phyloP scores from a whole-genome alignment of 2,888 invertebrate species.

The Campoplex capitator region DNA sequence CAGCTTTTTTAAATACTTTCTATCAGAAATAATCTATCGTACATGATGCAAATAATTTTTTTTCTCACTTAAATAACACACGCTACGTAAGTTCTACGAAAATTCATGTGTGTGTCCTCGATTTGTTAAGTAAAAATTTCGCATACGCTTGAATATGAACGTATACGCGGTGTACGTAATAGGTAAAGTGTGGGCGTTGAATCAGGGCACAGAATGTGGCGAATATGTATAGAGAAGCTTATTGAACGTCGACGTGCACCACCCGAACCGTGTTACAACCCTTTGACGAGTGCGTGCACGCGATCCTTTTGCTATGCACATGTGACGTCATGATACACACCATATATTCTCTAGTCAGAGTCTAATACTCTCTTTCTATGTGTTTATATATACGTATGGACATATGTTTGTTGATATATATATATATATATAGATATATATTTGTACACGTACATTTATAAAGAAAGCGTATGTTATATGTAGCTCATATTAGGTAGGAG shows the following conservation, averaged over 20 bases:
- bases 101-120: constrained; percentile 27
- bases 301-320: constrained; percentile 77
- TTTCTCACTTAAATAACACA: constrained; percentile 4
- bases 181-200: constrained; percentile 50
- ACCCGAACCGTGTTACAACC: constrained; percentile 77
- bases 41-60: not conserved
- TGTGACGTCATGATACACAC: constrained; percentile 83
- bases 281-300: constrained; percentile 84
- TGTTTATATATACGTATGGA: not conserved
- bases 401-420: constrained; percentile 16
- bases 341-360: constrained; percentile 37
- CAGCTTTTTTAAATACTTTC: not conserved
- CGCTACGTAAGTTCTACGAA: not conserved
- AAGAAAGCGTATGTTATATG: constrained; percentile 35
- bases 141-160: constrained; percentile 2
- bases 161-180: constrained; percentile 21
- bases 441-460: constrained; percentile 25
- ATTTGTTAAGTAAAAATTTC: constrained; percentile 48
- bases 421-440: not conserved
- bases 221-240: constrained; percentile 71
- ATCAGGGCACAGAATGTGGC: constrained; percentile 44
- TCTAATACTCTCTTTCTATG: constrained; percentile 35
- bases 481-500: constrained; percentile 52
- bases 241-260: constrained; percentile 80
- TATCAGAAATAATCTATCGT: not conserved